Percentiles rank a stretch among this genome's conserved stretches.
Evolutionary conservation across 2,797 vertebrate species (phyloP).

Genomic region (Anolis apletophallus): DNA sequence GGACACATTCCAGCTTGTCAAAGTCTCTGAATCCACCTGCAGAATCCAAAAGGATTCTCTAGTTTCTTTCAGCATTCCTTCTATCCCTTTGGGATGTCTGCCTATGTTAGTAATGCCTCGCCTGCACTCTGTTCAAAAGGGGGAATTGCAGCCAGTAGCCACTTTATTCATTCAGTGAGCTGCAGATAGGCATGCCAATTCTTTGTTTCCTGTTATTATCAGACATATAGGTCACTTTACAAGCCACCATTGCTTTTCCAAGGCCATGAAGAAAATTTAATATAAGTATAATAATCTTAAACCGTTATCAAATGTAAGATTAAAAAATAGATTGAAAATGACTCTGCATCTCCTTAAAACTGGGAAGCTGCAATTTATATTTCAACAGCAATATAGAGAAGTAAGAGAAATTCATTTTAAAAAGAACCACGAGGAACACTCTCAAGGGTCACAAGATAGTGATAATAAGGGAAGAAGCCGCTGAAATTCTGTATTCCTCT

Average conservation of each 20-base stretch:
- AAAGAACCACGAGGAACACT: neutral
- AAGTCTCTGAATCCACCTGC: neutral
- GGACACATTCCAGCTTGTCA: too few relatives aligned
- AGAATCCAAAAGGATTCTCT: neutral
- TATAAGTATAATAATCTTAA: neutral
- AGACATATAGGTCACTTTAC: neutral
- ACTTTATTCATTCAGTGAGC: neutral
- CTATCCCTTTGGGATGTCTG: neutral
- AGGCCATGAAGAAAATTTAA: neutral
- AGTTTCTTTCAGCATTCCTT: neutral
- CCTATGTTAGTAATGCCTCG: neutral
- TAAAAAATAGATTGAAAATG: neutral
- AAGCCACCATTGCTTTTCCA: neutral
- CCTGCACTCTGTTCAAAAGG: neutral
- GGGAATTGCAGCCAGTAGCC: neutral
- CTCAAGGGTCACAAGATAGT: too few relatives aligned
- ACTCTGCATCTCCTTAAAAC: neutral
- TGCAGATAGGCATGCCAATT: neutral
- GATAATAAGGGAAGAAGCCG: neutral
- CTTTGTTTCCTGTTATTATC: neutral
- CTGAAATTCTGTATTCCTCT: neutral
- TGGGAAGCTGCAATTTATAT: neutral
- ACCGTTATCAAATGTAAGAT: neutral
- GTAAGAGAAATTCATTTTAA: neutral
- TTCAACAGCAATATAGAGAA: neutral